Evolutionary conservation across 2,113 vertebrate species (phyloP), one percentile per base, ranked within the genome.

Genomic region (Vulpes ferrilata): DNA sequence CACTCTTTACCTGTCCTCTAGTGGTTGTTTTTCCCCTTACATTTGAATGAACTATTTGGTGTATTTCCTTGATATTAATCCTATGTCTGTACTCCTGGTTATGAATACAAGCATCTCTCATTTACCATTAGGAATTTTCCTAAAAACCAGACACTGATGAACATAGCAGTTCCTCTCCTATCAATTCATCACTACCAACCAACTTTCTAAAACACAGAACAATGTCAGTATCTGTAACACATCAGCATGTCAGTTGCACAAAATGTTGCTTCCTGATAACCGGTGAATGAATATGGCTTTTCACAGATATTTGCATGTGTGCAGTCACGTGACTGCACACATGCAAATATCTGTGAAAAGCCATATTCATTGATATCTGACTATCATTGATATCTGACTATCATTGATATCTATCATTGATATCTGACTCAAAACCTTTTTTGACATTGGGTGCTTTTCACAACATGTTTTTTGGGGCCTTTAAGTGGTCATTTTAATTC

Each of bases 11-110:
- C 35, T 20, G n/a, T 93, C 74, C 83, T 87, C 60, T 60, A 81
- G 69, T 25, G 38, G 67, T 88, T 38, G 19, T 74, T 95, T 93
- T 96, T 60, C 53, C 59, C 57, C 88, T 69, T 59, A 43, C n/a
- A n/a, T 73, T 51, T 71, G 43, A 95, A 65, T 76, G 30, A 83
- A 59, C 11, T 59, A 12, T 53, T 73, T 43, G 84, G 78, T 51
- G 11, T 19, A 76, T 80, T 74, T 90, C 25, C 22, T 67, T 23
- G 35, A 3, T 19, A 71, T 30, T 30, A 71, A 92, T 90, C 38
- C 12, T 95, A 84, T 60, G 32, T 74, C 22, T 69, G 20, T 55
- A 35, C 35, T 48, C 11, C 38, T 78, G 10, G 53, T 32, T 93
- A 17, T 88, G 23, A 88, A 88, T 69, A n/a, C 12, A 51, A 69